These are phyloP conservation scores for Apamea crenata DNA, from an alignment of 2,888 invertebrate species.

Conservation along the genomic window DNA sequence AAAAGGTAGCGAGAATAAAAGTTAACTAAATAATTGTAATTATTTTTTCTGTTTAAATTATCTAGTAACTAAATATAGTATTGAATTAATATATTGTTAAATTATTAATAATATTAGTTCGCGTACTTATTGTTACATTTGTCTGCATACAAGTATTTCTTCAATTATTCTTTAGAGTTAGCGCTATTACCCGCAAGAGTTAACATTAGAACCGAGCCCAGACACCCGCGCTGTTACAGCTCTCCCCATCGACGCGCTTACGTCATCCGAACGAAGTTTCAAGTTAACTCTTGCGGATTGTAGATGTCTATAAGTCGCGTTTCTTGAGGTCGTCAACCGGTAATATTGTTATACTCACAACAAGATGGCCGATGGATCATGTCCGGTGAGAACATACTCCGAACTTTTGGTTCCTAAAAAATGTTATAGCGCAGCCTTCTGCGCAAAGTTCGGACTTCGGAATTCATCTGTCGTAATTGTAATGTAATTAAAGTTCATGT, in stretches of 20 bases:
- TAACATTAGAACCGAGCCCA: not conserved
- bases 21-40: conserved; percentile 36
- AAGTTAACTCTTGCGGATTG: not conserved
- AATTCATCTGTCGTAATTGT: not conserved
- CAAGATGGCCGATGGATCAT: not conserved
- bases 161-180: not conserved
- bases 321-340: not conserved
- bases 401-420: not conserved
- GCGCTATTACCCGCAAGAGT: not conserved
- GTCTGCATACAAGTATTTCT: not conserved
- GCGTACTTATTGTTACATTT: conserved; percentile 9
- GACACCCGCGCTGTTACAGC: not conserved
- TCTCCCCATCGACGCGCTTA: not conserved
- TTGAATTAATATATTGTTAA: conserved; percentile 32
- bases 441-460: not conserved
- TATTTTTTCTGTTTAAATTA: conserved; percentile 13
- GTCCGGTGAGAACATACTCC: not conserved
- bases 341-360: not conserved
- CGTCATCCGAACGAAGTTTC: not conserved
- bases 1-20: conserved; percentile 23
- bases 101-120: conserved; percentile 16
- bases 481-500: not conserved
- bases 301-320: not conserved
- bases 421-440: not conserved
- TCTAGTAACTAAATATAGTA: conserved; percentile 9